A percentile compares a stretch with the other conserved stretches of the same genome.
These are phyloP conservation scores for Acanthopleura granulata DNA, from an alignment of 2,888 invertebrate species.

Conservation along the genomic window DNA sequence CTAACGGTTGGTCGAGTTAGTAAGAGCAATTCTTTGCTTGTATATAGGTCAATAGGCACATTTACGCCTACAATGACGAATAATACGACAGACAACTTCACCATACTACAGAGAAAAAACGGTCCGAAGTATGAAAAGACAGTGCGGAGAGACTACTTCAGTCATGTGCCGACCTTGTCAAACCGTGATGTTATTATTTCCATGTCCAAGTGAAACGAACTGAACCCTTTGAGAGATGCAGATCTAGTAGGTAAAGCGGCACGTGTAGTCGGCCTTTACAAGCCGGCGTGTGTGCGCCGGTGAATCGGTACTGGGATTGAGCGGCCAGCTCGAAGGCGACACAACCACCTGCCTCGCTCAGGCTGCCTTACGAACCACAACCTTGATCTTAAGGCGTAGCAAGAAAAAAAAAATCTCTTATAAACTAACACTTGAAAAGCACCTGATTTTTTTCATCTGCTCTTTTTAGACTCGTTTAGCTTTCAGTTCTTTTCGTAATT, in stretches of 20 bases:
- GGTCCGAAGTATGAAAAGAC: not conserved
- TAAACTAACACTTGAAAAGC: too few species aligned
- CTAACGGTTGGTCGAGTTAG: too few species aligned
- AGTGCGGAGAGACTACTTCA: too few species aligned
- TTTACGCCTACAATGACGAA: too few species aligned
- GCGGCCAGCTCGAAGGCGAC: not conserved
- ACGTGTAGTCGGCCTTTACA: not conserved
- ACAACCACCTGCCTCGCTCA: not conserved
- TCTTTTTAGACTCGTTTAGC: too few species aligned
- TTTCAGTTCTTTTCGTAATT: too few species aligned
- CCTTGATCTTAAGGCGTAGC: not conserved
- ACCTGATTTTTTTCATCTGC: too few species aligned
- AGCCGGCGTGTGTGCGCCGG: not conserved
- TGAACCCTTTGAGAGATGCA: not conserved
- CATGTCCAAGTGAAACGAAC: not conserved
- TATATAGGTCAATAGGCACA: too few species aligned
- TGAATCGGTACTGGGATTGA: not conserved
- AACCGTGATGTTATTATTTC: not conserved
- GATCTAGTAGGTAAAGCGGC: not conserved
- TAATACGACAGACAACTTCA: too few species aligned
- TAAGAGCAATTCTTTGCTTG: too few species aligned
- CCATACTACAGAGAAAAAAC: not conserved
- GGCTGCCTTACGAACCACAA: not conserved
- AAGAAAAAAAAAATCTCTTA: not conserved
- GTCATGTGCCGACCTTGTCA: too few species aligned